Evolutionary conservation across 2,888 invertebrate species (phyloP).

Genomic region (Capitulum mitella): DNA sequence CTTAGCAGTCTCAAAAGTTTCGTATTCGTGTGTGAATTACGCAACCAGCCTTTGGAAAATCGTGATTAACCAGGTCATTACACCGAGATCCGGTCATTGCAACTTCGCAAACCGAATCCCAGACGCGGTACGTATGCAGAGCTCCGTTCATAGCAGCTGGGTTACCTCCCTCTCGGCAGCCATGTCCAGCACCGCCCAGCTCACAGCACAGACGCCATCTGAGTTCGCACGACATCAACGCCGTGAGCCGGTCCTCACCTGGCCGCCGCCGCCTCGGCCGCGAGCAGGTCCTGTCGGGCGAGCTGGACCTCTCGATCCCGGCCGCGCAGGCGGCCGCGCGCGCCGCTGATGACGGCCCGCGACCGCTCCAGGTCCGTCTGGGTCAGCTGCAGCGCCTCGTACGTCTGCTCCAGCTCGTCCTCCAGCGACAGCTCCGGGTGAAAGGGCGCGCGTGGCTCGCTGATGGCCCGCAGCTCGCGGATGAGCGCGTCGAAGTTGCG

Average conservation of each 20-base stretch:
- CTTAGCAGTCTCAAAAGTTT: too few relatives aligned
- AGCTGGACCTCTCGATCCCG: neutral
- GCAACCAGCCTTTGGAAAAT: too few relatives aligned
- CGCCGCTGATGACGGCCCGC: neutral
- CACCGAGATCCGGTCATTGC: too few relatives aligned
- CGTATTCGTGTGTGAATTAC: too few relatives aligned
- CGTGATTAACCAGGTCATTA: too few relatives aligned
- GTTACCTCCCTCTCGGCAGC: too few relatives aligned
- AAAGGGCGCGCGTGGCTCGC: conserved; percentile 8
- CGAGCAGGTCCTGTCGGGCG: neutral
- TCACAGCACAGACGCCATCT: too few relatives aligned
- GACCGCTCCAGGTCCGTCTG: conserved; percentile 14
- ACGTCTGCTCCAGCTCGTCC: conserved; percentile 18
- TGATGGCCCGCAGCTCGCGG: conserved; percentile 19
- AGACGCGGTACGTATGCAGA: too few relatives aligned
- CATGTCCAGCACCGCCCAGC: too few relatives aligned
- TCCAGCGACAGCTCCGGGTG: conserved; percentile 17
- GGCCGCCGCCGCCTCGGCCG: neutral
- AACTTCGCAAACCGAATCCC: too few relatives aligned
- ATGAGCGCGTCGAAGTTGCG: conserved; percentile 17
- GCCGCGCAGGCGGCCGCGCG: neutral
- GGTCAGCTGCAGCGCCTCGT: neutral
- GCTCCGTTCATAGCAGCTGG: too few relatives aligned
- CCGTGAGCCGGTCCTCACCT: neutral
- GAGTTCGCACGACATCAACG: too few relatives aligned